Conservation (phyloP, 2,113 vertebrate species). For the Danio rerio region DNA sequence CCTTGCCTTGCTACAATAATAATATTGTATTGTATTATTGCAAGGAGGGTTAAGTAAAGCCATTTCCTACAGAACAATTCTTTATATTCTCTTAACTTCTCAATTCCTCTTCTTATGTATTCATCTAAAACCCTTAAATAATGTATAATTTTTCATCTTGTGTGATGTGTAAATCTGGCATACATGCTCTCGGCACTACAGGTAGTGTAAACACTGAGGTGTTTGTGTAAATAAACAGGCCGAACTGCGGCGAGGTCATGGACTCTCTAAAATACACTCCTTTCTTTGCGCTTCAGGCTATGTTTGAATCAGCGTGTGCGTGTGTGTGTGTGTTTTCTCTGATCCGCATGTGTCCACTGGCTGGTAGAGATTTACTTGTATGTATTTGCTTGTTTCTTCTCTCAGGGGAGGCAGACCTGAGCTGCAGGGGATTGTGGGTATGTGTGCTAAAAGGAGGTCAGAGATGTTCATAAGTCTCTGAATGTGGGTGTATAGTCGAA, state of each 20-base stretch:
- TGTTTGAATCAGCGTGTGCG: conserved; percentile 59
- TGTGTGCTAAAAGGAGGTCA: conserved; percentile 41
- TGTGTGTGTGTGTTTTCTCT: conserved; percentile 32
- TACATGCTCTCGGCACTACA: not conserved
- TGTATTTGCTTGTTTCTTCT: conserved; percentile 33
- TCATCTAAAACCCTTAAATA: no score
- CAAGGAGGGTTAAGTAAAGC: no score
- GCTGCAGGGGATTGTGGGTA: conserved; percentile 41
- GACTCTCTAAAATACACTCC: conserved; percentile 38
- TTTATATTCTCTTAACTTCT: no score
- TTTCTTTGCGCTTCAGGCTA: conserved; percentile 53
- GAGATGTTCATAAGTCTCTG: not conserved
- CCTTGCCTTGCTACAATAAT: no score
- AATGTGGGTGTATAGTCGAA: conserved; percentile 33
- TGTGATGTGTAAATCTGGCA: not conserved
- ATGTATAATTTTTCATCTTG: not conserved
- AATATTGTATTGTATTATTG: no score
- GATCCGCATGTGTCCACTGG: conserved; percentile 23
- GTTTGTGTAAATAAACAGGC: conserved; percentile 29
- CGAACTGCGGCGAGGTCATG: conserved; percentile 64
- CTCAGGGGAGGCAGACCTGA: not conserved
- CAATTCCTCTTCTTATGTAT: no score
- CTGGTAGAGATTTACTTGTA: conserved; percentile 33
- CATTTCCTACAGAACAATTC: no score
- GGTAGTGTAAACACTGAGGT: not conserved